Evolutionary conservation across 2,113 vertebrate species (phyloP), one percentile per base, ranked within the genome.

Genomic region (Rhizomys pruinosus): DNA sequence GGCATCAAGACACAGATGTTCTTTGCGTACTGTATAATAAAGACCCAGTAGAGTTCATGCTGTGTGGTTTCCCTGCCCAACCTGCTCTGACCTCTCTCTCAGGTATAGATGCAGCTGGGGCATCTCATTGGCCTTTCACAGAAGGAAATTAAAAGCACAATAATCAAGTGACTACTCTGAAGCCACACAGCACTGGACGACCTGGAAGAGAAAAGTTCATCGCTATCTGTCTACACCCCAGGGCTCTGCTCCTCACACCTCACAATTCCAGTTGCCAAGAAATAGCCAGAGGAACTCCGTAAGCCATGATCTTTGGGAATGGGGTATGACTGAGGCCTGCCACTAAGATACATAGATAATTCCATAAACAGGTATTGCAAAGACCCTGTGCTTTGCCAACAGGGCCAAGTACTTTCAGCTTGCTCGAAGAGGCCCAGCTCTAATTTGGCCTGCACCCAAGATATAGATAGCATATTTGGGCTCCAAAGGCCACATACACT

Each of bases 301-400:
- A 76, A 85, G 80, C 55, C 8, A n/a, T 93, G 71, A 55, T 29
- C 55, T n/a, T 71, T 39, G n/a, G 39, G 27, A 34, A 7, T 17
- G 3, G n/a, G 47, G 25, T 37, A 7, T 17, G 22, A 71, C 11
- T 61, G 23, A 57, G 9, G 55, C 32, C 17, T n/a, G 22, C 12
- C 61, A 27, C 17, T 6, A 42, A 52, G 42, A 3, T 1, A n/a
- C 64, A 69, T 32, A 17, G 20, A 68, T 42, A 7, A 4, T 17
- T 39, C 39, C 42, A 29, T 13, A 8, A 66, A 15, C 6, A 82
- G 8, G 34, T 9, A 3, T 1, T 59, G 16, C 1, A 64, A 76
- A 5, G 37, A 1, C 32, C 0, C 32, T 64, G 25, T 6, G 4
- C 55, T 23, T 57, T 82, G 42, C 27, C 0, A 25, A 47, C 0